These are phyloP conservation scores for Nesidiocoris tenuis DNA, from an alignment of 2,888 invertebrate species.

Conservation along the genomic window DNA sequence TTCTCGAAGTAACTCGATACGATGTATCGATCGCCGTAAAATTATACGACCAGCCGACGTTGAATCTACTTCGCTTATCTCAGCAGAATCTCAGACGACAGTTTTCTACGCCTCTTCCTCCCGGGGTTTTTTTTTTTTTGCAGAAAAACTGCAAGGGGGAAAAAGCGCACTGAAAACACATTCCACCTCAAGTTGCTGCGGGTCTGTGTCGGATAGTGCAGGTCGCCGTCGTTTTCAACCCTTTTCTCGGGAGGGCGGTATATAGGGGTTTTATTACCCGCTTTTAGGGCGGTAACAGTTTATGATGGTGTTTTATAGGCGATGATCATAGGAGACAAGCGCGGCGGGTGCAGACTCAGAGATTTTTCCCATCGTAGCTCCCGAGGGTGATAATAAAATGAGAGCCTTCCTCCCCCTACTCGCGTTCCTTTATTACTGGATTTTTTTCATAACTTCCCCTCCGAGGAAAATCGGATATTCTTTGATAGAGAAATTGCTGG, in stretches of 20 bases:
- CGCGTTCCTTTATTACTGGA: not conserved
- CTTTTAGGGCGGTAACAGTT: slow-evolving; percentile 37
- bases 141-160: slow-evolving; percentile 7
- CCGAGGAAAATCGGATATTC: not conserved
- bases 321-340: slow-evolving; percentile 38
- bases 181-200: slow-evolving; percentile 7
- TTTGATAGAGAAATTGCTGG: too few relatives aligned
- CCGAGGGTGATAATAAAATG: slow-evolving; percentile 21
- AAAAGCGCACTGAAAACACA: not conserved
- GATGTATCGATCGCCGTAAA: not conserved
- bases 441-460: not conserved
- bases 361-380: slow-evolving; percentile 12
- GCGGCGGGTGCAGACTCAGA: slow-evolving; percentile 21
- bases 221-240: slow-evolving; percentile 15
- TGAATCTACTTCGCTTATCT: not conserved
- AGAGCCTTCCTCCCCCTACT: not conserved
- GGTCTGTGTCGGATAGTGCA: not conserved
- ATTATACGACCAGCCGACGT: not conserved
- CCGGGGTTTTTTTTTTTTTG: not conserved
- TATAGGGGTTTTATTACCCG: slow-evolving; percentile 30
- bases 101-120: not conserved
- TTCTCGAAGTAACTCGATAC: not conserved
- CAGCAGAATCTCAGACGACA: not conserved
- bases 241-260: slow-evolving; percentile 19
- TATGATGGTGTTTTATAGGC: slow-evolving; percentile 36